Conservation (phyloP, 2,113 vertebrate species). For the Bubo bubo region DNA sequence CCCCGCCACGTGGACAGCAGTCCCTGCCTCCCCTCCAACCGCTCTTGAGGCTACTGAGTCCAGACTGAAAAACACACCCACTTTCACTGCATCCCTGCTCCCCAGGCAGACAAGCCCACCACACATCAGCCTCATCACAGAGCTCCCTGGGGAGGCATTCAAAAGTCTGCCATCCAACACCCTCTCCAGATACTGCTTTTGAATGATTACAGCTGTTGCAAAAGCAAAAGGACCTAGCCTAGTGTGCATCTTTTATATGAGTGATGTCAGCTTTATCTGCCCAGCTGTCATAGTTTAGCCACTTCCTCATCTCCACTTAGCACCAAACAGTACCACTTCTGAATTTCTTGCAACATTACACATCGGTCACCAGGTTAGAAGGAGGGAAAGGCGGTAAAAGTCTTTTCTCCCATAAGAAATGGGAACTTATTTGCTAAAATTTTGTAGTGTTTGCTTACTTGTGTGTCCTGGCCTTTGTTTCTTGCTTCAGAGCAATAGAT, state of each 20-base stretch:
- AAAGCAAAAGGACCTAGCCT: not conserved
- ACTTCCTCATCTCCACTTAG: not conserved
- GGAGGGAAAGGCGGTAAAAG: not conserved
- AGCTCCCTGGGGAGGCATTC: fast-evolving
- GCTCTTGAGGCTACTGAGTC: not conserved
- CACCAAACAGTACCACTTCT: not conserved
- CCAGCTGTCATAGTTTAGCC: not conserved
- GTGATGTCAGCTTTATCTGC: not conserved
- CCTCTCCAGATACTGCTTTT: not conserved
- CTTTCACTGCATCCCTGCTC: not conserved
- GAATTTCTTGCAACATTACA: not conserved
- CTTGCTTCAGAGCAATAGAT: not conserved
- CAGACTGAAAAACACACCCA: not conserved
- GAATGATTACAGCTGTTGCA: not conserved
- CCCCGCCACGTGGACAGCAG: fast-evolving
- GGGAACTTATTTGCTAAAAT: not conserved
- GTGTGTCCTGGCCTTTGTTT: not conserved
- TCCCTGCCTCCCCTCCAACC: not conserved
- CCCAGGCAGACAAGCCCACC: not conserved
- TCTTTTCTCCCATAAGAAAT: not conserved
- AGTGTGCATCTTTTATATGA: fast-evolving
- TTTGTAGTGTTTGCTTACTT: not conserved
- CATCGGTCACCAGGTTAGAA: not conserved
- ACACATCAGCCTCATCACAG: not conserved
- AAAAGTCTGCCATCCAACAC: fast-evolving